Base-by-base conservation (phyloP, 1,140 invertebrate genomes). In the Coptotermes formosanus region DNA sequence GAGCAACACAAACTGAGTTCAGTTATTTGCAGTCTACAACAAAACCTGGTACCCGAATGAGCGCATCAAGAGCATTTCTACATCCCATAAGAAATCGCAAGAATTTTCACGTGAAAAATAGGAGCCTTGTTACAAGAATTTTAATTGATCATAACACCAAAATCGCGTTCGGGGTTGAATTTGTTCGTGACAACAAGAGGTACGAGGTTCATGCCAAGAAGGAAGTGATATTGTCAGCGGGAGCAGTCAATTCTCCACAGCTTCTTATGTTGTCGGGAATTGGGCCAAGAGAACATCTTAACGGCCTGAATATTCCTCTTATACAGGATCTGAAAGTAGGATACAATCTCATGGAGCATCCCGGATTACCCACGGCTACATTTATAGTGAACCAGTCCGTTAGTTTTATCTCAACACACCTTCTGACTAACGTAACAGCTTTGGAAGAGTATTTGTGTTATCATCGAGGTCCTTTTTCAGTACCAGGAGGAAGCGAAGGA, bases 221-320 rank as follows among this genome's bases (percentile, higher is more conserved):
- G 89, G 98, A 99, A 91, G 91, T 95, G 2, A 96, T 98, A 82
- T 88, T 98, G 11, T 97, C 96, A 14, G 97, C 94, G 2, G 98
- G 98, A 3, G 93, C 97, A 0, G 93, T 99, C 0, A 98, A 98
- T 89, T 97, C 97, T 0, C 96, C 98, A 0, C 98, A 99, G 88
- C 88, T 99, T 0, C 90, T 99, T 9, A 98, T 98, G 96, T 90
- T 99, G 0, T 98, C 97, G 3, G 98, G 98, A 0, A 93, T 98
- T 3, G 97, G 97, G 0, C 97, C 97, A 0, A 92, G 93, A 64
- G 94, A 95, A 82, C 95, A 98, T 88, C 90, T 98, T 32, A 90
- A 92, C 3, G 93, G 95, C 88, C 92, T 94, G 86, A 92, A 90
- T 85, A 92, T 89, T 86, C 91, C 88, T 85, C 89, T 89, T 82